Evolutionary conservation across 2,797 vertebrate species (phyloP).

Genomic region (Anguilla megastoma): DNA sequence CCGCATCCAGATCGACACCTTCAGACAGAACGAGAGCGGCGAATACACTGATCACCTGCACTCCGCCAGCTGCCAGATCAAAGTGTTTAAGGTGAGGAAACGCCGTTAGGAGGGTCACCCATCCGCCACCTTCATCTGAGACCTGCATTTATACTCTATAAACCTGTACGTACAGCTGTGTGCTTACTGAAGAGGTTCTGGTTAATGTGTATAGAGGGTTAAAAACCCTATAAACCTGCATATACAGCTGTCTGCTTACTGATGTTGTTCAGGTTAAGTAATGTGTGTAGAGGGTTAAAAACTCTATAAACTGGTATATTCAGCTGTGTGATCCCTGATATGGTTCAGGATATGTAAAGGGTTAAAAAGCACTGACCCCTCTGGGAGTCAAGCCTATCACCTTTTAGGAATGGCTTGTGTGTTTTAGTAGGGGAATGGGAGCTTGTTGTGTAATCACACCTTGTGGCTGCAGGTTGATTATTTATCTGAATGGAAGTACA

Average conservation of each 20-base stretch:
- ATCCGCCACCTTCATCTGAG: not conserved
- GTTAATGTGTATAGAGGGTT: not conserved
- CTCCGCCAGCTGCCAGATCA: constrained; percentile 82
- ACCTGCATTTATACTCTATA: not conserved
- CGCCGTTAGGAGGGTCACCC: not conserved
- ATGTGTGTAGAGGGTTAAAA: not conserved
- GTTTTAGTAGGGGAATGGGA: not conserved
- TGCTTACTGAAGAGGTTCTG: not conserved
- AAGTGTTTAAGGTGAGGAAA: constrained; percentile 78
- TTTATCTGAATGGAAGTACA: not conserved
- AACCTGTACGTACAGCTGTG: not conserved
- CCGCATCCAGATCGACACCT: constrained; percentile 79
- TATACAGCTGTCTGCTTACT: no score
- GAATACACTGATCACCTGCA: constrained; percentile 82
- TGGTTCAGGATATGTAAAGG: not conserved
- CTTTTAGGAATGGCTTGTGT: not conserved
- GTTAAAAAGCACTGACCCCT: not conserved
- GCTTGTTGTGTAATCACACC: not conserved
- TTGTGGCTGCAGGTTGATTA: not conserved
- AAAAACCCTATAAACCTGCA: no score
- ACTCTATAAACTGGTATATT: not conserved
- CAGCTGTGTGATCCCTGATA: not conserved
- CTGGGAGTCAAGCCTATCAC: not conserved
- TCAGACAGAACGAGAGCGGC: constrained; percentile 77
- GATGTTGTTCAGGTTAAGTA: not conserved